Conservation (phyloP, 1,140 invertebrate genomes). For the Monochamus saltuarius region DNA sequence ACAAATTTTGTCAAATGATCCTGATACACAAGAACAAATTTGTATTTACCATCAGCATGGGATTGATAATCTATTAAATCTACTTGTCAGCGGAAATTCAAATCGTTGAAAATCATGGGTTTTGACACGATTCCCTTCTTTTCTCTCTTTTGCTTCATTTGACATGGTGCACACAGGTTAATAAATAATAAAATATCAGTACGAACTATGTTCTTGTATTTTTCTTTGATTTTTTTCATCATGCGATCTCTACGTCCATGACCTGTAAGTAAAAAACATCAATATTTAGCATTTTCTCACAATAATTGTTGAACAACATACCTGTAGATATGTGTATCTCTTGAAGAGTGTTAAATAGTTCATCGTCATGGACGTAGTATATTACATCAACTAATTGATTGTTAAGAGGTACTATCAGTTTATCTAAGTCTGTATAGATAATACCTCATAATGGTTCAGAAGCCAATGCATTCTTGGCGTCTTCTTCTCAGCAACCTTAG, state of each 20-base stretch:
- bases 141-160: constrained; percentile 28
- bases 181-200: constrained; percentile 28
- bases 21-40: constrained; percentile 55
- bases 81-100: constrained; percentile 52
- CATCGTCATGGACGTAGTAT: no score
- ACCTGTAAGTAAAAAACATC: constrained; percentile 28
- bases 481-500: no score
- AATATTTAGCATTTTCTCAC: no score
- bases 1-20: constrained; percentile 53
- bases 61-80: constrained; percentile 55
- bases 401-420: no score
- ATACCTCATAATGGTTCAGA: no score
- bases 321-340: no score
- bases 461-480: no score
- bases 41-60: constrained; percentile 49
- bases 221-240: constrained; percentile 30
- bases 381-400: no score
- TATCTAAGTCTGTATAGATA: no score
- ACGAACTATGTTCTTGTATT: constrained; percentile 30
- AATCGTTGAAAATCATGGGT: constrained; percentile 44
- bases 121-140: no score
- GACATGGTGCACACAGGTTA: constrained; percentile 24
- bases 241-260: constrained; percentile 36
- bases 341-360: no score
- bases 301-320: no score